phyloP scores from a whole-genome alignment of 2,888 invertebrate genomes.

The Melanophora roralis region DNA sequence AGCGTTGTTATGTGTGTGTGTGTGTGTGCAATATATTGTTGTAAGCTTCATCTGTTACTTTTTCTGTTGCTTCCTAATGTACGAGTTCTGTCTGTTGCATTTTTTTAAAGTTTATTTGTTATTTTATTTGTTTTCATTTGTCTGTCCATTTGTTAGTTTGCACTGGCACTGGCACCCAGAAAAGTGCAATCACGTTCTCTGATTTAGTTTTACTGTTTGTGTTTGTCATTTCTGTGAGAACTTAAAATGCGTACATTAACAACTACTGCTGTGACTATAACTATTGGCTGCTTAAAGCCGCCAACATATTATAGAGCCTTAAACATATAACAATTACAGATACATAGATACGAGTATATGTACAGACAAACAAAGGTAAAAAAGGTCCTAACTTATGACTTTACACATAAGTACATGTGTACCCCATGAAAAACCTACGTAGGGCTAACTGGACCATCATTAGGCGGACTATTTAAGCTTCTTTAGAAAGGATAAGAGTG shows the following conservation, averaged over 20 bases:
- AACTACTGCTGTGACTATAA: conserved; percentile 22
- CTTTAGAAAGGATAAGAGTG: too few species aligned
- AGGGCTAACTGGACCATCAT: too few species aligned
- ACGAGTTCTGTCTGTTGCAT: conserved; percentile 9
- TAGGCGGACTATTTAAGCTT: too few species aligned
- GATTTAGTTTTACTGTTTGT: conserved; percentile 28
- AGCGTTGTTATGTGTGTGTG: background rate
- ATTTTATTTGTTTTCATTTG: background rate
- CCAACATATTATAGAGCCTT: conserved; percentile 33
- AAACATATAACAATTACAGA: background rate
- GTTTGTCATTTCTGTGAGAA: conserved; percentile 12
- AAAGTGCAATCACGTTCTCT: conserved; percentile 60
- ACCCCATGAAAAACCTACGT: too few species aligned
- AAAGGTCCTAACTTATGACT: too few species aligned
- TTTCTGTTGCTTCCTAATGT: background rate
- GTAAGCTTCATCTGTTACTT: conserved; percentile 49
- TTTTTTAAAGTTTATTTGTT: conserved; percentile 21
- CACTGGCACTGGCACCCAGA: conserved; percentile 53
- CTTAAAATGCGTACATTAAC: conserved; percentile 49
- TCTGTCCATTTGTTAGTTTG: background rate
- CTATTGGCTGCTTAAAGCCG: conserved; percentile 38
- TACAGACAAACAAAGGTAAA: too few species aligned
- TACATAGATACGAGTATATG: background rate
- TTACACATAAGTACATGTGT: too few species aligned
- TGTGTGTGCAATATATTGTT: conserved; percentile 45